Base-by-base conservation (phyloP, 1,140 invertebrate species). In the Adoxophyes honmai region DNA sequence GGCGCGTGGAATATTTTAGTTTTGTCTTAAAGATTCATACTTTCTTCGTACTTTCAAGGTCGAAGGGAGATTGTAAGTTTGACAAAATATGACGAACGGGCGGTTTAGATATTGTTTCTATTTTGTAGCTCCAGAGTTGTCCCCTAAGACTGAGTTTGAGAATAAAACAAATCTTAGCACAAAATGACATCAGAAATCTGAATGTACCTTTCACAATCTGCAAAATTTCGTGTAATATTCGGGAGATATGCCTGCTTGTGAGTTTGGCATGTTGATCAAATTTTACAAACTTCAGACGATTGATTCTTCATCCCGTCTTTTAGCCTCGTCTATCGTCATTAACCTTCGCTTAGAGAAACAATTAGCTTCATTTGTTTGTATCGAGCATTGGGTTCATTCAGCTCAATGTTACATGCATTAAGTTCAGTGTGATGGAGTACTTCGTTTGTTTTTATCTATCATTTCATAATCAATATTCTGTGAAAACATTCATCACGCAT, bases 341-440 rank as follows among this genome's bases (percentile, higher is more conserved):
- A 48, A 18, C 42, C 21, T 48, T 48, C 42, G n/a, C 18, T 28
- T 18, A 28, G 16, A 11, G n/a, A 48, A 48, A 48, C 15, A 48
- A 48, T 48, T 48, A 48, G 42, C n/a, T 15, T 16, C 42, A 48
- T 48, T 48, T 48, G 42, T 28, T 48, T 48, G 8, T 36, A 33
- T 48, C 18, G 28, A 48, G 16, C 34, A 11, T 9, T 1, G 1
- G 34, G n/a, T 48, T 21, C 42, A 28, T 13, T 48, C 11, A 48
- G 16, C 21, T 48, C 39, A 48, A 48, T 48, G 15, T 18, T 48
- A 33, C 15, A 7, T 9, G 42, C 21, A 13, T 33, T 48, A 28
- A 38, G 7, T 10, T 36, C n/a, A 36, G 34, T 11, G 3, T 3
- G 34, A 48, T 48, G 18, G 42, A 48, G 16, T 15, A 44, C 39